phyloP scores from a whole-genome alignment of 92 coral and sea anemone genomes.

The Epizoanthus stellaris region DNA sequence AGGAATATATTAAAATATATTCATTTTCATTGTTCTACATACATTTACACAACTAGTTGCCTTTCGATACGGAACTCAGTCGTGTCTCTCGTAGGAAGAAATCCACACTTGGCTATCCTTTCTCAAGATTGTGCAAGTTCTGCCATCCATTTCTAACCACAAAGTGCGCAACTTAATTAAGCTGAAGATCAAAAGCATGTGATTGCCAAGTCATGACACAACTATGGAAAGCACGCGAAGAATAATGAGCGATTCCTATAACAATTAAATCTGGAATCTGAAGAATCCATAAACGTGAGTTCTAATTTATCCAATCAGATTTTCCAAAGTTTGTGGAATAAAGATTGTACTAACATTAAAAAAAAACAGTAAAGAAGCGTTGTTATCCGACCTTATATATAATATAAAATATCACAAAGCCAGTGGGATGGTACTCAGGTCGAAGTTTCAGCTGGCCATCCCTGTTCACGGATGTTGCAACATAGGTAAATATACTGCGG shows the following conservation, averaged over 20 bases:
- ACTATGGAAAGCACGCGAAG: constrained; percentile 25
- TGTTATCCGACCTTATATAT: background rate
- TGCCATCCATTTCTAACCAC: constrained; percentile 17
- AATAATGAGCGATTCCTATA: background rate
- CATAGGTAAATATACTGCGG: too few relatives aligned
- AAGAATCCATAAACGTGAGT: background rate
- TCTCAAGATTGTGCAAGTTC: background rate
- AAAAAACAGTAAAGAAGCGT: background rate
- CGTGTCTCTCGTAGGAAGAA: background rate
- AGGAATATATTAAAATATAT: too few relatives aligned
- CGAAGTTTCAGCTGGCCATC: too few relatives aligned
- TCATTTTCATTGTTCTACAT: too few relatives aligned
- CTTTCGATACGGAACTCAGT: background rate
- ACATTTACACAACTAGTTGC: too few relatives aligned
- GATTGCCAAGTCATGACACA: constrained; percentile 8
- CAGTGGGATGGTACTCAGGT: background rate
- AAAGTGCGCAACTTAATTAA: constrained; percentile 3
- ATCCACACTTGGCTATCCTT: background rate
- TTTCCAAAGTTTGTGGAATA: background rate
- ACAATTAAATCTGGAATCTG: constrained; percentile 28
- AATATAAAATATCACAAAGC: background rate
- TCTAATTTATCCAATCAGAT: background rate
- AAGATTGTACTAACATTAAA: background rate
- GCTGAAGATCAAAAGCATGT: background rate
- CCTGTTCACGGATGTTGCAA: too few relatives aligned